These are phyloP conservation scores for Pygathrix nemaeus DNA, from an alignment of 2,113 vertebrate species.

Conservation along the genomic window DNA sequence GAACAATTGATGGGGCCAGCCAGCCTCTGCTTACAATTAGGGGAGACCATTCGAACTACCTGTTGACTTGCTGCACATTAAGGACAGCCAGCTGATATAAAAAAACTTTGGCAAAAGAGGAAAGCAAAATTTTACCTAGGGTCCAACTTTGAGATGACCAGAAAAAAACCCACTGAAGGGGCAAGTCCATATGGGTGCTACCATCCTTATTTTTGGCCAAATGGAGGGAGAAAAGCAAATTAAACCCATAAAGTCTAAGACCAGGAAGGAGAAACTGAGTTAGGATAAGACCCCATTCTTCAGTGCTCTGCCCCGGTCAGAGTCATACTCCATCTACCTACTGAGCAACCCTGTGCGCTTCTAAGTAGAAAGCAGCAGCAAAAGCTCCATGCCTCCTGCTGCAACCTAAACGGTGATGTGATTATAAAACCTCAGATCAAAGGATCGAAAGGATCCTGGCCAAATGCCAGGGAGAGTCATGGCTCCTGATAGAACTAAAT, in stretches of 20 bases:
- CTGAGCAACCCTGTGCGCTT: background rate
- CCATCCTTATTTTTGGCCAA: background rate
- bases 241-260: background rate
- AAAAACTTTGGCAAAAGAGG: slow-evolving; percentile 57
- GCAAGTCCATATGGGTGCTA: background rate
- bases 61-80: slow-evolving; percentile 70
- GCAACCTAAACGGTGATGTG: slow-evolving; percentile 27
- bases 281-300: background rate
- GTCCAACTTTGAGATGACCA: background rate
- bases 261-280: slow-evolving; percentile 22
- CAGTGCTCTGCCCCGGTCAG: background rate
- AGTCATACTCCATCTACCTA: background rate
- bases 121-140: background rate
- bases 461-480: slow-evolving; percentile 69
- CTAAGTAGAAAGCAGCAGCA: background rate
- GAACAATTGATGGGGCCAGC: slow-evolving; percentile 65
- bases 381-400: slow-evolving; percentile 23
- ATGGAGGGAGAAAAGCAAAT: background rate
- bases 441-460: slow-evolving; percentile 71
- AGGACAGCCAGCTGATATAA: slow-evolving; percentile 52
- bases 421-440: slow-evolving; percentile 73
- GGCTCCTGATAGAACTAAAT: slow-evolving; percentile 70
- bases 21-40: slow-evolving; percentile 79
- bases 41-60: slow-evolving; percentile 72
- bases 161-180: background rate